phyloP scores from a whole-genome alignment of 2,113 vertebrate genomes.

The Mugil cephalus region DNA sequence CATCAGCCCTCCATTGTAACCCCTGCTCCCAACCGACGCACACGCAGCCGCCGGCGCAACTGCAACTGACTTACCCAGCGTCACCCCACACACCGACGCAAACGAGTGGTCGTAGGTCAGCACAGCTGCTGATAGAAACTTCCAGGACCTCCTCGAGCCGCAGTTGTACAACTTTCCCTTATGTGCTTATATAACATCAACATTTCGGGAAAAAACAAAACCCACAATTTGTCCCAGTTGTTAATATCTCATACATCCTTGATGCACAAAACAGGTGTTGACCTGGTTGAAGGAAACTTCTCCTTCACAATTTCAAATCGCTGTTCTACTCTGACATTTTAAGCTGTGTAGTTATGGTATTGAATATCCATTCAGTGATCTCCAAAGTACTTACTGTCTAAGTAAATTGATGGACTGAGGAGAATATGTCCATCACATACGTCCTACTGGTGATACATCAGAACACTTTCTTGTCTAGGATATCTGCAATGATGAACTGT shows the following conservation, averaged over 20 bases:
- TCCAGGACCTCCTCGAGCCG: constrained; percentile 62
- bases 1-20: constrained; percentile 65
- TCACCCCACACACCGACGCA: constrained; percentile 43
- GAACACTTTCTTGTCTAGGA: constrained; percentile 57
- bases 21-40: constrained; percentile 32
- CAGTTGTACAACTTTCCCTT: constrained; percentile 61
- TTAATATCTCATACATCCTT: constrained; percentile 71
- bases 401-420: constrained; percentile 72
- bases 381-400: constrained; percentile 69
- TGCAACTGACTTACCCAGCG: constrained; percentile 53
- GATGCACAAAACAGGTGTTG: constrained; percentile 76
- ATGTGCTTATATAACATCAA: constrained; percentile 67
- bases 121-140: constrained; percentile 74
- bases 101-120: constrained; percentile 61
- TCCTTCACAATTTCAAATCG: constrained; percentile 48
- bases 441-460: constrained; percentile 67
- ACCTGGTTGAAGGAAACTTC: constrained; percentile 55
- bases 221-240: constrained; percentile 60
- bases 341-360: constrained; percentile 61
- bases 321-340: constrained; percentile 50
- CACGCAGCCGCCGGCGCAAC: constrained; percentile 33
- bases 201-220: constrained; percentile 68
- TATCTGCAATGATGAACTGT: constrained; percentile 63
- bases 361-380: constrained; percentile 66
- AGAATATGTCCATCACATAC: constrained; percentile 64